Base-by-base conservation (phyloP, 2,888 invertebrate species). In the Branchipolynoe longqiensis region DNA sequence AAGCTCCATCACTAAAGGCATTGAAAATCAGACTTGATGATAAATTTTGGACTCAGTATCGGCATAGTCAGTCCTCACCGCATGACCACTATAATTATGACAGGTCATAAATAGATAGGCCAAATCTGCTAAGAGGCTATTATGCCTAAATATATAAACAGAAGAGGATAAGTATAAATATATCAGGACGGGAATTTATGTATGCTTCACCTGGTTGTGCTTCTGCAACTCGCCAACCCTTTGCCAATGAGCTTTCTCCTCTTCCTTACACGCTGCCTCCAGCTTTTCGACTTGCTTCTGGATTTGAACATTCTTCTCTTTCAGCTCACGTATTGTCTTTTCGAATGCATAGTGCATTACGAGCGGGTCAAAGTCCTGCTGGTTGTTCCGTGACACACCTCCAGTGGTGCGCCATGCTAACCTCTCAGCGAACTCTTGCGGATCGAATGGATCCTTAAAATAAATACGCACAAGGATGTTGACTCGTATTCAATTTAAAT, bases 341-440 rank as follows among this genome's bases (percentile, higher is more conserved):
- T 97, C 96, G 94, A 99, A 99, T 38, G 98, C 97, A 90, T 97
- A 97, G 91, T 98, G 97, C 87, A 99, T 95, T 88, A 96, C 95
- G 91, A 96, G 96, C 0, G 98, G 97, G 94, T 98, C 97, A 93
- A 98, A 97, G 31, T 96, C 90, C 18, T 88, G 81, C 74, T 87
- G 41, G 96, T 97, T 90, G 96, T 97, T 90, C 96, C 96, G 90
- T 94, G 95, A 86, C 22, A 92, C 91, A 28, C 95, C 95, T 88
- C 95, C 96, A 93, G 97, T 97, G 81, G 98, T 97, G 90, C 98
- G 95, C 96, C 99, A 98, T 58, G 99, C 99, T 92, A 99, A 95
- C 85, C 98, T 95, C 93, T 99, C 99, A 0, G 99, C 98, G 95
- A 99, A 99, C 93, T 99, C 99, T 92, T 98, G 86, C 6, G 89